Base-by-base conservation (phyloP, 2,888 invertebrate species). In the Sarcophaga variegata region DNA sequence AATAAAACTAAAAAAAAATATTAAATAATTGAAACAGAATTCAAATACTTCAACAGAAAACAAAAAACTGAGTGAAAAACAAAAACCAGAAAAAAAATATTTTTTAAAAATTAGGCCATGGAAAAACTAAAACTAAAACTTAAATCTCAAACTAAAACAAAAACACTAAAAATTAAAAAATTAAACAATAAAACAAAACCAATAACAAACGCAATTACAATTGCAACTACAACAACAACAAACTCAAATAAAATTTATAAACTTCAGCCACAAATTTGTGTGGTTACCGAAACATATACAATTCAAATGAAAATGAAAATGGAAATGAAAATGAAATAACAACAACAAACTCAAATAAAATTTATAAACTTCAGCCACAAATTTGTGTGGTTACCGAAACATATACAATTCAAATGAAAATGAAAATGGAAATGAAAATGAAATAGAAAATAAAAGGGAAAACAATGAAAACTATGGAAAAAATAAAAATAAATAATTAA, bases 21-120 rank as follows among this genome's bases (percentile, higher is more conserved):
- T 37, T 37, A 37, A 37, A 37, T 37, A 37, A 37, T 8, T 37
- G 10, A 37, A 37, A 8, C 37, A 37, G 10, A 37, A 37, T 10
- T 37, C 37, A 37, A 37, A 37, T 37, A 37, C 37, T 69, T 54
- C 27, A 66, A 12, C 8, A 74, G 37, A 62, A 72, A 17, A 8
- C 62, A 62, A 63, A 62, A 62, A 12, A 45, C n/a, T 49, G 12
- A 83, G 12, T 45, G 14, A 80, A 60, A 79, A 76, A 67, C 3
- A 77, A 78, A 54, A 49, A 37, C 0, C 2, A 76, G 47, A 66
- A 66, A 79, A 8, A 75, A 83, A 25, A 49, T 45, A 67, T 54
- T n/a, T 66, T 62, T 62, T 62, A 22, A 71, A 72, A 79, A 80
- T 83, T 67, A 69, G 77, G 22, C 20, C 60, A 82, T 62, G 60